A percentile compares a stretch with the other conserved stretches of the same genome.
Conservation (phyloP, 2,888 invertebrate species). For the Trachelus tabidus region DNA sequence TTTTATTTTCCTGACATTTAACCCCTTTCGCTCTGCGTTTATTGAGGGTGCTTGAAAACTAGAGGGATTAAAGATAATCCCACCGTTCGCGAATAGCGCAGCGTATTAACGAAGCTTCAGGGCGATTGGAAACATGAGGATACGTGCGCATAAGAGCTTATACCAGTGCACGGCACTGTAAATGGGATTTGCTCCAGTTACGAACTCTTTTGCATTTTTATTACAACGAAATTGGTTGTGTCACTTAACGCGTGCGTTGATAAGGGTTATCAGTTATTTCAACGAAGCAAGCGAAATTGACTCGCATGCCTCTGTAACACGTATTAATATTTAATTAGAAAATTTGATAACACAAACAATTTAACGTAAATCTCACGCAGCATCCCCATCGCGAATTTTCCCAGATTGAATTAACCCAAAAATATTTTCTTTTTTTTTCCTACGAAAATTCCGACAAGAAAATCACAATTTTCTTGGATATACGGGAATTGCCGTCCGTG, state of each 20-base stretch:
- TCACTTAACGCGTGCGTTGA: slow-evolving; percentile 4
- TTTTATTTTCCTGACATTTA: too few species aligned
- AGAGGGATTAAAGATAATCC: neutral
- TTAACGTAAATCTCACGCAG: too few species aligned
- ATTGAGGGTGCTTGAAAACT: too few species aligned
- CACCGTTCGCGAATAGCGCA: slow-evolving; percentile 1
- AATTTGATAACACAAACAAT: too few species aligned
- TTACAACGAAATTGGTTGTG: slow-evolving; percentile 14
- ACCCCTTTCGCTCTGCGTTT: too few species aligned
- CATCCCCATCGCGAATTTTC: too few species aligned
- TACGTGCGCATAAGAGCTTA: slow-evolving; percentile 5
- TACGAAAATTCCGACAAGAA: too few species aligned
- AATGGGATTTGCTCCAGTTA: neutral
- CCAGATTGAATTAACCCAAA: too few species aligned
- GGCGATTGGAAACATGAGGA: slow-evolving; percentile 1
- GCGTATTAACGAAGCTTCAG: neutral
- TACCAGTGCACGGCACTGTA: neutral
- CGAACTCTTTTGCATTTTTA: slow-evolving; percentile 17
- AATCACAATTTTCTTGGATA: neutral
- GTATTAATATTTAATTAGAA: too few species aligned
- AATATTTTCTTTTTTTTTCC: too few species aligned
- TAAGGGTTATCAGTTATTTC: neutral
- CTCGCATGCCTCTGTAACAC: too few species aligned
- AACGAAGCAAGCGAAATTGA: too few species aligned
- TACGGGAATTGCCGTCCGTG: neutral